These are phyloP conservation scores for Pollenia griseotomentosa DNA, from an alignment of 2,888 invertebrate species.

Conservation along the genomic window DNA sequence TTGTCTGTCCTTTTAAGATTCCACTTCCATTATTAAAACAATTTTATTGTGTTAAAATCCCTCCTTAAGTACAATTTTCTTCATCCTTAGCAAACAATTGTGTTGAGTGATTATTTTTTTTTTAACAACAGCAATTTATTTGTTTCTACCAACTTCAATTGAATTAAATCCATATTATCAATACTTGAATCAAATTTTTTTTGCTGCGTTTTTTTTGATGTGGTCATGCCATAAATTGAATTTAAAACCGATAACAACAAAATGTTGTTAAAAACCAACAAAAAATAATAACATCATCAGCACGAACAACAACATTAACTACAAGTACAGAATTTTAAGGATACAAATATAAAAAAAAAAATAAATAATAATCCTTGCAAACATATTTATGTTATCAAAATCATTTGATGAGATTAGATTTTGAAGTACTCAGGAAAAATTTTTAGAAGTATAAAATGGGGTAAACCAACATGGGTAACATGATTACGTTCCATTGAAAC, in stretches of 20 bases:
- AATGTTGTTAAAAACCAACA: slow-evolving; percentile 27
- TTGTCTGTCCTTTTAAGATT: too few species aligned
- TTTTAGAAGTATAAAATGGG: background rate
- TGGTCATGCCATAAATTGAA: slow-evolving; percentile 51
- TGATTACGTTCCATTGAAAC: background rate
- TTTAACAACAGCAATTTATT: slow-evolving; percentile 8
- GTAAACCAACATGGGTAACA: background rate
- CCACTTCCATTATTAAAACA: too few species aligned
- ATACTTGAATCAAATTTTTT: slow-evolving; percentile 41
- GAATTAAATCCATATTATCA: slow-evolving; percentile 51
- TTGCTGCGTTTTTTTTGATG: background rate
- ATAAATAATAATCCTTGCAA: slow-evolving; percentile 42
- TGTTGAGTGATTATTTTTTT: background rate
- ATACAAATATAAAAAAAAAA: background rate
- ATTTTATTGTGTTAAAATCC: slow-evolving; percentile 19
- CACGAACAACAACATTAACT: slow-evolving; percentile 19
- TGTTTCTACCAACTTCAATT: slow-evolving; percentile 14
- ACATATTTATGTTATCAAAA: slow-evolving; percentile 61
- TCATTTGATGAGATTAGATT: slow-evolving; percentile 55
- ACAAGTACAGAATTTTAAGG: background rate
- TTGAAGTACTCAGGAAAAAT: background rate
- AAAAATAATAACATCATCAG: slow-evolving; percentile 37
- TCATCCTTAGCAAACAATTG: slow-evolving; percentile 32
- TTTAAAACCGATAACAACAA: slow-evolving; percentile 47
- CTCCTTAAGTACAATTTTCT: background rate